A percentile compares a stretch with the other conserved stretches of the same genome.
Evolutionary conservation across 2,113 vertebrate species (phyloP).

Genomic region (Isurus oxyrinchus): DNA sequence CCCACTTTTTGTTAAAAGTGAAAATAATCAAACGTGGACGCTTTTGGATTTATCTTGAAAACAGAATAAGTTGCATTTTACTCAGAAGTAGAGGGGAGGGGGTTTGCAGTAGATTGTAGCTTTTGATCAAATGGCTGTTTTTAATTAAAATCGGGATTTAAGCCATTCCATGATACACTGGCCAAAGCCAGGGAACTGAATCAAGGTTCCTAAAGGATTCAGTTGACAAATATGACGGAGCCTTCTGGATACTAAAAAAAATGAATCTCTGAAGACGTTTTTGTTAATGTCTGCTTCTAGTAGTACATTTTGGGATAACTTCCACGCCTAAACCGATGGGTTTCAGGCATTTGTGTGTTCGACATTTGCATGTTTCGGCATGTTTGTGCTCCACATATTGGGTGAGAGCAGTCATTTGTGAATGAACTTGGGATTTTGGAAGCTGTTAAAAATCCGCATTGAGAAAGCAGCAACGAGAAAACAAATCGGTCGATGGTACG

Average conservation of each 20-base stretch:
- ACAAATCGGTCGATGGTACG: background rate
- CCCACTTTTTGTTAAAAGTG: background rate
- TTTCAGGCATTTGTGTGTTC: background rate
- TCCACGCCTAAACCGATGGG: background rate
- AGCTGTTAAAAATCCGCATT: background rate
- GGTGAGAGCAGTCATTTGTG: constrained; percentile 2
- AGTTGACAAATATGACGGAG: background rate
- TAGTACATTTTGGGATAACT: background rate
- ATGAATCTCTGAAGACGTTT: background rate
- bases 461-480: background rate
- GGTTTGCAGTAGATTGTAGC: constrained; percentile 39
- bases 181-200: background rate
- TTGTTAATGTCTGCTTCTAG: background rate
- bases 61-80: background rate
- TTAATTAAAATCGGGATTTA: constrained; percentile 61
- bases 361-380: background rate
- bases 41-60: background rate
- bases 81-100: constrained; percentile 38
- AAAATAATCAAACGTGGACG: background rate
- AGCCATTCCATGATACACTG: constrained; percentile 46
- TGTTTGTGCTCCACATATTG: background rate
- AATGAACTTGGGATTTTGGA: constrained; percentile 28
- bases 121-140: constrained; percentile 49
- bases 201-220: background rate
- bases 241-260: background rate